Percentiles rank a stretch among this genome's conserved stretches.
Evolutionary conservation across 2,888 invertebrate genomes (phyloP).

Genomic region (Zonitis immaculata): DNA sequence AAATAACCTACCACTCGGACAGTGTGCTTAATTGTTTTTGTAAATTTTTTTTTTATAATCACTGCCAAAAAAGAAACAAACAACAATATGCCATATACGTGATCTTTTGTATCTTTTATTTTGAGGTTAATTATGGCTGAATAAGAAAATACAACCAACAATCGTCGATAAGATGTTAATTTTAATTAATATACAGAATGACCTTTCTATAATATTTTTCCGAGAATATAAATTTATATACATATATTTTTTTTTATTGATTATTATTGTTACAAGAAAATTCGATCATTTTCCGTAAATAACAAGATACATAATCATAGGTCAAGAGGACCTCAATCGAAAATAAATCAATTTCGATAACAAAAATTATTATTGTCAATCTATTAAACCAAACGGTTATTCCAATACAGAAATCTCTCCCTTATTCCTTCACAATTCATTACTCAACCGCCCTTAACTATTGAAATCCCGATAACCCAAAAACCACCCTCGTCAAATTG

Average conservation of each 20-base stretch:
- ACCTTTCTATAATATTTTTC: too few relatives aligned
- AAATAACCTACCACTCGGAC: too few relatives aligned
- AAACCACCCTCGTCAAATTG: constrained; percentile 37
- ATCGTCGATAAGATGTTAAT: background rate
- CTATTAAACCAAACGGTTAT: too few relatives aligned
- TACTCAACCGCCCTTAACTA: background rate
- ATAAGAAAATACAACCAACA: too few relatives aligned
- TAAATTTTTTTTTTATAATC: background rate
- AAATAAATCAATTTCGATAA: too few relatives aligned
- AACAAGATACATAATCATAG: background rate
- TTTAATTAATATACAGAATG: background rate
- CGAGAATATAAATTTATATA: too few relatives aligned
- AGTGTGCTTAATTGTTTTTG: background rate
- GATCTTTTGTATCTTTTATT: too few relatives aligned
- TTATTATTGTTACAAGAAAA: background rate
- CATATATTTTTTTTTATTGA: too few relatives aligned
- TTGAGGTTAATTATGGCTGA: too few relatives aligned
- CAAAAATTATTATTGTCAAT: too few relatives aligned
- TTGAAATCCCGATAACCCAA: constrained; percentile 13
- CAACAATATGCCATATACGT: too few relatives aligned
- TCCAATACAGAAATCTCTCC: background rate
- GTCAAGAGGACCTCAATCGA: background rate
- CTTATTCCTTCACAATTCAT: background rate
- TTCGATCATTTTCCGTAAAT: background rate
- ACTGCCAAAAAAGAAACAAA: background rate